Evolutionary conservation across 2,888 invertebrate species (phyloP), one percentile per base, ranked within the genome.

Genomic region (Oligia strigilis): DNA sequence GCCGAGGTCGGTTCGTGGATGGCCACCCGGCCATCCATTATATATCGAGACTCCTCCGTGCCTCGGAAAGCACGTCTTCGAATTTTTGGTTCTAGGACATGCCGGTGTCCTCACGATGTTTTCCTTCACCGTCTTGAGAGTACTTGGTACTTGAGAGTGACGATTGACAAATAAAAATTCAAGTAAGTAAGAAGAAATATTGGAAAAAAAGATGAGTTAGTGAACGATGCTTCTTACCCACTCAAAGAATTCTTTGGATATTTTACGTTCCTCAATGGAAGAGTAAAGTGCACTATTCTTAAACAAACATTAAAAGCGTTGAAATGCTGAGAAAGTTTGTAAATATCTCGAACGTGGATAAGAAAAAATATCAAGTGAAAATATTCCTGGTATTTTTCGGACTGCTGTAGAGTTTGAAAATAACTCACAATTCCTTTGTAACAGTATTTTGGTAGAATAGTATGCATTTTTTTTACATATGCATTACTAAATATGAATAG

Each of bases 301-400:
- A 78, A 72, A 64, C 62, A 78, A 83, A 81, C 72, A 81, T 19
- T 29, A 78, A 72, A 69, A 78, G 40, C 72, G n/a, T 64, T 62
- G 65, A 71, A 72, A 78, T 78, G 11, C 66, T 83, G 8, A 72
- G 60, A 78, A 62, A 67, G 83, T 69, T 49, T 60, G 66, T 58
- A 72, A 81, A 83, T 36, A 55, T 62, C 62, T 64, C 4, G 19
- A 76, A 43, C 72, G 36, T 8, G 52, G 17, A 52, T 69, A 52
- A 73, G 65, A 58, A 81, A 79, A 66, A 73, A 58, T 49, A 55
- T 73, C 14, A 64, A 55, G 36, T 36, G 36, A 46, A 64, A 81
- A 55, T 55, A 55, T 64, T 8, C n/a, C 6, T 72, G 29, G 43
- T 46, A 55, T 60, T 66, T 72, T 81, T 49, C 3, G n/a, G 4